Evolutionary conservation across 1,140 invertebrate species (phyloP), one percentile per base, ranked within the genome.

Genomic region (Atopsyche davidsoni): DNA sequence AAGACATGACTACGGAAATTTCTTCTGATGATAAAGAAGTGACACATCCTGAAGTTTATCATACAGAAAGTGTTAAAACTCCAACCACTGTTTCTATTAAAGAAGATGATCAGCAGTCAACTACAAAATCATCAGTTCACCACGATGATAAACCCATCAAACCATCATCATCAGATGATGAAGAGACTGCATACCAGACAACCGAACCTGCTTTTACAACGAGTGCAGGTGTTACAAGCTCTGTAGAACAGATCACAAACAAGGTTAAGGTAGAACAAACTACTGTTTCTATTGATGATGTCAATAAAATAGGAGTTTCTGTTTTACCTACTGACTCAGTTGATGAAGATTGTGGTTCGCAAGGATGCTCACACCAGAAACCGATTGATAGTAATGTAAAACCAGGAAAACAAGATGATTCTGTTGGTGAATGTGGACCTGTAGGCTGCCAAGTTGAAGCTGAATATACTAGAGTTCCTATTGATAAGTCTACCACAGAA

Each of bases 231-330:
- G n/a, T n/a, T n/a, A n/a, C n/a, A n/a, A n/a, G n/a, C n/a, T n/a
- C n/a, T n/a, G n/a, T n/a, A n/a, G n/a, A n/a, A n/a, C n/a, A n/a
- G n/a, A n/a, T n/a, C n/a, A n/a, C n/a, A n/a, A n/a, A n/a, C n/a
- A n/a, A n/a, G n/a, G n/a, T n/a, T n/a, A n/a, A n/a, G n/a, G 16
- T 38, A 28, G 53, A 51, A 13, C 34, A 43, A 10, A 48, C 54
- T 10, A 57, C 54, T 24, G 23, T 53, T 23, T 58, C 55, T 16
- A 47, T 34, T 10, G 55, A 58, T 23, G 55, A 51, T 38, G 51
- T 58, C 22, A 58, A 58, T 32, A 51, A 51, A 51, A 58, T 58
- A 17, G 55, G 55, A 17, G 55, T 58, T 17, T 58, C 55, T 38
- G 55, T 58, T 11, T 45, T 58, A 22, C 55, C 55, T 23, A 58